Evolutionary conservation across 1,140 invertebrate genomes (phyloP), one percentile per base, ranked within the genome.

Genomic region (Oncopeltus fasciatus): DNA sequence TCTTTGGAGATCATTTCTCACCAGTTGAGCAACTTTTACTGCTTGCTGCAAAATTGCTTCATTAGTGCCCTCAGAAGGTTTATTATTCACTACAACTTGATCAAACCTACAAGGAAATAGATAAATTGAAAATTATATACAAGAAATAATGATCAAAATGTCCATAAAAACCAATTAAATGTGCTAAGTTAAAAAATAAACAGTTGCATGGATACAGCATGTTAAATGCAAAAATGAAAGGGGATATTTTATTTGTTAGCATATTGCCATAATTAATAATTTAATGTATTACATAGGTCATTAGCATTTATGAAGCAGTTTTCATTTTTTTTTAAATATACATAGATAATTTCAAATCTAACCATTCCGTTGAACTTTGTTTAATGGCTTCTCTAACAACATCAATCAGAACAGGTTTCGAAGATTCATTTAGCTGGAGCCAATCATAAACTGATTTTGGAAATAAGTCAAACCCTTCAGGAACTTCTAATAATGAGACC

Each of bases 1-100:
- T 67, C 82, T 81, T 70, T 90, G 85, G 20, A 94, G 72, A 76
- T 95, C 91, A 2, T 82, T 82, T 65, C 88, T 81, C 11, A 94
- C 75, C 24, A 88, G 73, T 71, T 92, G 89, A 64, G 87, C 85
- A 24, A 93, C 78, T 75, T 89, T 85, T 26, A 90, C 89, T 31
- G 92, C 74, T 72, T 85, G 83, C 64, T 86, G 83, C 20, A 90
- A 65, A 28, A 77, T 76, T 8, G 81, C 79, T 60, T 87, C 83
- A 64, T 81, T 79, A 0, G 71, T 69, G 46, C 75, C 73, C 18
- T 69, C 70, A 57, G 82, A 80, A 2, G 77, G 77, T 57, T 78
- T 78, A 70, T 85, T 86, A 67, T 82, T 84, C 62, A 84, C 83
- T 18, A 84, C 62, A 56, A 89, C 82, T 59, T 87, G 80, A 11